phyloP scores from a whole-genome alignment of 2,113 vertebrate species.

The Daboia siamensis region DNA sequence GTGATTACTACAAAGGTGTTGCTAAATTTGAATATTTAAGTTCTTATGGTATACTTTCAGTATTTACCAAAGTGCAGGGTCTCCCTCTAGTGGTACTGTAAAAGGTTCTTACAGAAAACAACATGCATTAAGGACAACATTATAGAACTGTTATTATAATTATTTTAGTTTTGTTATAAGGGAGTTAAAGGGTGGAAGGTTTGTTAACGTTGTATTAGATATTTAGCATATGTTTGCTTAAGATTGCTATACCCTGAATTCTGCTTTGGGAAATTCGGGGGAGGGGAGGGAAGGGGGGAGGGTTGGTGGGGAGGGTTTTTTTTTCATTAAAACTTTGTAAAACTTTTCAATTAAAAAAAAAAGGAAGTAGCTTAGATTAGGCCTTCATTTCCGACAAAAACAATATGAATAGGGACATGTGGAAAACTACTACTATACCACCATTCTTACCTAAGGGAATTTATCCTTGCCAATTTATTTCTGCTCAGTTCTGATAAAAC shows the following conservation, averaged over 20 bases:
- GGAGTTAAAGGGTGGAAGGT: too few relatives aligned
- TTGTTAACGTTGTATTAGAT: too few relatives aligned
- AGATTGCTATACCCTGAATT: too few relatives aligned
- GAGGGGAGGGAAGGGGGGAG: too few relatives aligned
- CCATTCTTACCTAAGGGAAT: not conserved
- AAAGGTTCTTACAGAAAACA: not conserved
- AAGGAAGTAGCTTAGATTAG: not conserved
- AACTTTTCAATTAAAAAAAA: too few relatives aligned
- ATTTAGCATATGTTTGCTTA: too few relatives aligned
- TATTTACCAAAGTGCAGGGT: not conserved
- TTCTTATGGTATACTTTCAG: not conserved
- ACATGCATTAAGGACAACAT: not conserved
- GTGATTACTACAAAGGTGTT: not conserved
- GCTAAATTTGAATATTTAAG: not conserved
- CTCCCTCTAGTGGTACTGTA: slow-evolving; percentile 54
- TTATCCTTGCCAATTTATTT: not conserved
- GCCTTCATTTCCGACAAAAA: not conserved
- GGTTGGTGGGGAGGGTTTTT: too few relatives aligned
- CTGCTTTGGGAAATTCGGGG: too few relatives aligned
- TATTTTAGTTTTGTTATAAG: too few relatives aligned
- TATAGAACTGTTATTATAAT: too few relatives aligned
- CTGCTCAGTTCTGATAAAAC: not conserved
- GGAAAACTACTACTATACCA: not conserved
- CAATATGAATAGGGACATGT: not conserved
- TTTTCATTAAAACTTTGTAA: too few relatives aligned